A percentile compares a stretch with the other conserved stretches of the same genome.
Evolutionary conservation across 2,113 vertebrate species (phyloP).

Genomic region (Casuarius casuarius): DNA sequence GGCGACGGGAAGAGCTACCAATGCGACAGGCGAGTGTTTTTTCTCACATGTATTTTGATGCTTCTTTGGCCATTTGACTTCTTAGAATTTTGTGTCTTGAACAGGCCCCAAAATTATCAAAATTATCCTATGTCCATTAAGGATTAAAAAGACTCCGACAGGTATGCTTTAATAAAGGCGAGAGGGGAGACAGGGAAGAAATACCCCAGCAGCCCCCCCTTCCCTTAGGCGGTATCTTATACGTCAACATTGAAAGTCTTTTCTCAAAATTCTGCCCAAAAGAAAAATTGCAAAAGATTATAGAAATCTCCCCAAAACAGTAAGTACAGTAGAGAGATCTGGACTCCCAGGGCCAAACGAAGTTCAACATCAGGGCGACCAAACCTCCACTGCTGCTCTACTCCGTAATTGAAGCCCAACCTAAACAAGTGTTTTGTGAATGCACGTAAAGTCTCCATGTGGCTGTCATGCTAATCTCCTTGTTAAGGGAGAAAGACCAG

Average conservation of each 20-base stretch:
- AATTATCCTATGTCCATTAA: neutral
- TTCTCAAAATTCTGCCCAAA: neutral
- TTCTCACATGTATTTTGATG: neutral
- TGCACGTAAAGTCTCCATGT: neutral
- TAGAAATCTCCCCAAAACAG: neutral
- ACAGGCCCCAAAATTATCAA: neutral
- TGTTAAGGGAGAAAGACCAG: conserved; percentile 27
- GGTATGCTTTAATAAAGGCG: neutral
- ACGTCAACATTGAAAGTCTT: neutral
- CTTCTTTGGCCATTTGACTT: neutral
- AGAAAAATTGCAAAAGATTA: neutral
- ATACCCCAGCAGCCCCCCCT: neutral
- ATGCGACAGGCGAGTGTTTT: fast-evolving
- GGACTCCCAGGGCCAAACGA: neutral
- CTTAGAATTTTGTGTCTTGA: neutral
- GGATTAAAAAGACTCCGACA: neutral
- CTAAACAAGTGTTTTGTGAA: neutral
- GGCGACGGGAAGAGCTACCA: neutral
- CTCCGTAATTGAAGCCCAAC: neutral
- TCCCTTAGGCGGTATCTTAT: neutral
- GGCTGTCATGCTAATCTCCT: neutral
- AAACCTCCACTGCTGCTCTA: fast-evolving
- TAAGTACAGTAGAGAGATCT: neutral
- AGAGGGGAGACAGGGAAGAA: neutral
- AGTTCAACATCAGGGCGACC: neutral